These are phyloP conservation scores for Dolichallabes microphthalmus DNA, from an alignment of 2,113 vertebrate genomes.

Conservation along the genomic window DNA sequence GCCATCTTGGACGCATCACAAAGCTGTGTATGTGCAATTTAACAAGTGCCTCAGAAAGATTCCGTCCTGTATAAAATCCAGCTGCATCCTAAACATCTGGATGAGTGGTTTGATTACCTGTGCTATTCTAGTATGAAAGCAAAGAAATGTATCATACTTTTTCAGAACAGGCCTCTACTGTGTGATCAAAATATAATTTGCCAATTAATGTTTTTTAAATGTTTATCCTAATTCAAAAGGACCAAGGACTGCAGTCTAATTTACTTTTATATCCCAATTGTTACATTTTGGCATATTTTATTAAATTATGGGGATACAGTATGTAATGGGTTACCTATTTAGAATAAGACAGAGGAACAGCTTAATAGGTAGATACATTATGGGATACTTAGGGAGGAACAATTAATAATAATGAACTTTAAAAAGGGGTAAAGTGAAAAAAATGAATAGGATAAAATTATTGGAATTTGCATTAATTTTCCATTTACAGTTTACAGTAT, in stretches of 20 bases:
- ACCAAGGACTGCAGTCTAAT: constrained; percentile 10
- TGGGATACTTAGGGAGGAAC: background rate
- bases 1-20: constrained; percentile 1
- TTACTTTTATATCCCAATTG: constrained; percentile 18
- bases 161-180: background rate
- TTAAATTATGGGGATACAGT: background rate
- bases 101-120: background rate
- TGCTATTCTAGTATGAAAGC: background rate
- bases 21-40: constrained; percentile 32
- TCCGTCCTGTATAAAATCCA: constrained; percentile 40
- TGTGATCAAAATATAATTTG: background rate
- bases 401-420: background rate
- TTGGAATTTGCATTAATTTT: background rate
- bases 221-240: constrained; percentile 9
- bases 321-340: background rate
- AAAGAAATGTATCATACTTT: background rate
- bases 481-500: background rate
- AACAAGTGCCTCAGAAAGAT: constrained; percentile 59
- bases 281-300: constrained; percentile 26
- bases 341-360: background rate
- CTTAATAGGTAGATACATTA: background rate
- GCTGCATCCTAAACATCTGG: background rate
- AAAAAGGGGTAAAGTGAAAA: background rate
- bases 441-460: background rate
- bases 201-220: background rate